Evolutionary conservation across 2,113 vertebrate species (phyloP).

Genomic region (Sus scrofa): DNA sequence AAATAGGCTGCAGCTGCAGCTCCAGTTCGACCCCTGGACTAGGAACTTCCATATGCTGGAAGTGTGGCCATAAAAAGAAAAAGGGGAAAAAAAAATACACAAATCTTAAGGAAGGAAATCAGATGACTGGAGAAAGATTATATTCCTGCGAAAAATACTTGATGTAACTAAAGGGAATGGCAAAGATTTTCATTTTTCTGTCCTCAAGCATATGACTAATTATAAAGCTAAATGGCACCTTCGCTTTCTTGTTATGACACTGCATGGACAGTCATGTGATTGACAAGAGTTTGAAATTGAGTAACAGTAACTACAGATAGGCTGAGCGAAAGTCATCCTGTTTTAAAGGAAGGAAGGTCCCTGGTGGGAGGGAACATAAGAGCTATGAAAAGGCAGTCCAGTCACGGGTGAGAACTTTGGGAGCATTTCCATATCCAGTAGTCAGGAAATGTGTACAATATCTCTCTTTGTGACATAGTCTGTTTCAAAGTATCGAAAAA

Average conservation of each 20-base stretch:
- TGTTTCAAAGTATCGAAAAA: neutral
- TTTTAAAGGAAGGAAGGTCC: neutral
- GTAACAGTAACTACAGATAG: neutral
- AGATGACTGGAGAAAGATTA: neutral
- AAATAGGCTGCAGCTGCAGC: too few species aligned
- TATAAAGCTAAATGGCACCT: neutral
- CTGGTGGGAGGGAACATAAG: neutral
- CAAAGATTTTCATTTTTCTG: neutral
- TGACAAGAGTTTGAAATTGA: neutral
- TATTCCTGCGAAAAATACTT: slow-evolving; percentile 11
- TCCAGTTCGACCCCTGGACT: too few species aligned
- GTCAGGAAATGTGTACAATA: neutral
- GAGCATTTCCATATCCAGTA: neutral
- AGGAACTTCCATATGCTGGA: too few species aligned
- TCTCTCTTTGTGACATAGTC: neutral
- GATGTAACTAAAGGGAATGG: neutral
- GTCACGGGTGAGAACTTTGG: neutral
- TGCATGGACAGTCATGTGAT: neutral
- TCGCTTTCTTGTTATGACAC: neutral
- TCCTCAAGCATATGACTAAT: neutral
- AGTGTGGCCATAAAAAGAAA: too few species aligned
- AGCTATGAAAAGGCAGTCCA: neutral
- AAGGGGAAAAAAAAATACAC: too few species aligned
- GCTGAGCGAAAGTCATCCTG: neutral
- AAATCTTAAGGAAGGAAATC: neutral